Percentiles rank a stretch among this genome's conserved stretches.
These are phyloP conservation scores for Scomber colias DNA, from an alignment of 2,113 vertebrate species.

Conservation along the genomic window DNA sequence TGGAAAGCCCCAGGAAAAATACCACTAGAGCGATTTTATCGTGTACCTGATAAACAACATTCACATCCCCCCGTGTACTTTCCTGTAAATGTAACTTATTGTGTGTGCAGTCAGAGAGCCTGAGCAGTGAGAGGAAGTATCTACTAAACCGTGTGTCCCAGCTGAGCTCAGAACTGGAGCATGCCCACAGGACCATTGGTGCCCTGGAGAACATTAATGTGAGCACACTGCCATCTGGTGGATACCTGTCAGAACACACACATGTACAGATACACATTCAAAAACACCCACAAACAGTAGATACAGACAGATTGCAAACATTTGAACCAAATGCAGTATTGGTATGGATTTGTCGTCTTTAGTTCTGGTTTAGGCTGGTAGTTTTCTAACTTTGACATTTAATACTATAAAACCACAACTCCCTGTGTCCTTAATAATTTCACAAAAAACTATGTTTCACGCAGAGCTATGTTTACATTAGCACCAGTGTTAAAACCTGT, in stretches of 20 bases:
- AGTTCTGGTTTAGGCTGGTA: not conserved
- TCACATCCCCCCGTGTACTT: not conserved
- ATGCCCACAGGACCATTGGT: slow-evolving; percentile 81
- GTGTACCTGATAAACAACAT: not conserved
- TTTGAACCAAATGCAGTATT: not conserved
- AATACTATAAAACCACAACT: not conserved
- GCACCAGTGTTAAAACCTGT: not conserved
- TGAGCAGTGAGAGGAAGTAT: slow-evolving; percentile 80
- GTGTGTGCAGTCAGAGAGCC: slow-evolving; percentile 72
- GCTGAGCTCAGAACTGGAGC: slow-evolving; percentile 80
- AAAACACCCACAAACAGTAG: not conserved
- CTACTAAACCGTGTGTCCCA: slow-evolving; percentile 81
- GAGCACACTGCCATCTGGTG: slow-evolving; percentile 75
- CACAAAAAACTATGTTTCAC: too few species aligned
- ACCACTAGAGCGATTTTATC: not conserved
- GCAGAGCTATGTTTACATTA: not conserved
- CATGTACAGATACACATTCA: too few species aligned
- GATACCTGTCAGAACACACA: slow-evolving; percentile 24
- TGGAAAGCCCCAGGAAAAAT: not conserved
- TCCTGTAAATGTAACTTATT: not conserved
- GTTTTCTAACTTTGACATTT: not conserved
- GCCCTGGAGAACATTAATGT: slow-evolving; percentile 86
- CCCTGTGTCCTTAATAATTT: not conserved
- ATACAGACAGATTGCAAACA: not conserved
- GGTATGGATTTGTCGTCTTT: not conserved